Evolutionary conservation across 2,797 vertebrate genomes (phyloP), one percentile per base, ranked within the genome.

Genomic region (Tadarida brasiliensis): DNA sequence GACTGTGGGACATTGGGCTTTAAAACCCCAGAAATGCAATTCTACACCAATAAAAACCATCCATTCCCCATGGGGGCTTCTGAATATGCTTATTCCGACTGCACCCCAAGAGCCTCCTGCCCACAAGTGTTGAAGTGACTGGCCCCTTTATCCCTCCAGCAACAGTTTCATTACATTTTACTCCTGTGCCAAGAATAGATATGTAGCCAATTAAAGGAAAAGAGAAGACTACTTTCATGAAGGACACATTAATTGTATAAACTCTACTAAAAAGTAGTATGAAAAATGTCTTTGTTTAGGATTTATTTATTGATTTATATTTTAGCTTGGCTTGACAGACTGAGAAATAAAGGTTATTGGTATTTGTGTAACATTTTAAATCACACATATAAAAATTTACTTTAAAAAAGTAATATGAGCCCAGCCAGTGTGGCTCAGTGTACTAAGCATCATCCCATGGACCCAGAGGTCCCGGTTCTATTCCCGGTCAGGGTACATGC

Each of bases 291-390:
- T 90, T 51, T 85, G 9, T 54, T 84, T 95, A 56, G 12, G 14
- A 83, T 65, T 77, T 82, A 54, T 80, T 68, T 68, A 78, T 87
- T 77, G 14, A 71, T 77, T 90, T 87, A 30, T 80, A 85, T 80
- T 81, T 87, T 35, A 92, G 4, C 44, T 89, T 89, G 83, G 44
- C 47, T 10, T 49, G 33, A 73, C 2, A 44, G 30, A 35, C 1
- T 89, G 51, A 51, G 49, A 92, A 33, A 35, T 80, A 54, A 87
- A 67, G 2, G 2, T 28, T 73, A 80, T 39, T 63, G 11, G 19
- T 47, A 89, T 49, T 33, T 83, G 4, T 51, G 22, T 49, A 56
- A 49, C n/a, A 56, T 71, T 57, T 67, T n/a, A 73, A 59, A 81
- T 82, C n/a, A 63, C 1, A 54, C 2, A 28, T 44, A 78, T 3